These are phyloP conservation scores for Lethrus apterus DNA, from an alignment of 1,140 invertebrate genomes.

Conservation along the genomic window DNA sequence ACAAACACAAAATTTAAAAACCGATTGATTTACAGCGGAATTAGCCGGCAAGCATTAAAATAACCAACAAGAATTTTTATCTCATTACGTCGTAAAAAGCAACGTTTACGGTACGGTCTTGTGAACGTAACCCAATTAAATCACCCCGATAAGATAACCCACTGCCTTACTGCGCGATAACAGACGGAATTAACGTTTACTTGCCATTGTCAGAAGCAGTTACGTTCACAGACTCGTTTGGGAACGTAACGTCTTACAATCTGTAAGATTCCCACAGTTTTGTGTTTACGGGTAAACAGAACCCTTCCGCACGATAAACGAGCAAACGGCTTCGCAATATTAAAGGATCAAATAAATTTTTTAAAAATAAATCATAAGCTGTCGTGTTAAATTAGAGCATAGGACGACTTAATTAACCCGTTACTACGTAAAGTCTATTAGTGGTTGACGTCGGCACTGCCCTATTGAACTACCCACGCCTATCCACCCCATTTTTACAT, in stretches of 20 bases:
- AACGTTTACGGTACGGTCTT: slow-evolving; percentile 6
- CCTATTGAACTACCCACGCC: too few species aligned
- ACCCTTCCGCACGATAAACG: not conserved
- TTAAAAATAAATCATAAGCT: too few species aligned
- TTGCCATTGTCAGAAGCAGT: slow-evolving; percentile 4
- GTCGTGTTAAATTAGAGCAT: too few species aligned
- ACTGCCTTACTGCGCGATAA: slow-evolving; percentile 5
- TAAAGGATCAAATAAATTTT: slow-evolving; percentile 8
- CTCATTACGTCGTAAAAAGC: too few species aligned
- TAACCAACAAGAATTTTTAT: too few species aligned
- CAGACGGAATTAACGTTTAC: slow-evolving; percentile 6
- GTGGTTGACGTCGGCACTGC: too few species aligned
- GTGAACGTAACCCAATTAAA: slow-evolving; percentile 8
- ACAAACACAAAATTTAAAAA: too few species aligned
- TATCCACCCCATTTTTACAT: too few species aligned
- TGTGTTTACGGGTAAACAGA: not conserved
- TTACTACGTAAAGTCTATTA: too few species aligned
- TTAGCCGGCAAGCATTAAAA: too few species aligned
- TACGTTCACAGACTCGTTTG: not conserved
- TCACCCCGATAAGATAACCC: slow-evolving; percentile 10
- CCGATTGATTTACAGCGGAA: too few species aligned
- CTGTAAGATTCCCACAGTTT: slow-evolving; percentile 7
- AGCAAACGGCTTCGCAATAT: not conserved
- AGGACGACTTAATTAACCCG: too few species aligned
- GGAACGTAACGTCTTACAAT: slow-evolving; percentile 4